A percentile compares a stretch with the other conserved stretches of the same genome.
These are phyloP conservation scores for Hippocampus abdominalis DNA, from an alignment of 2,113 vertebrate genomes.

Conservation along the genomic window DNA sequence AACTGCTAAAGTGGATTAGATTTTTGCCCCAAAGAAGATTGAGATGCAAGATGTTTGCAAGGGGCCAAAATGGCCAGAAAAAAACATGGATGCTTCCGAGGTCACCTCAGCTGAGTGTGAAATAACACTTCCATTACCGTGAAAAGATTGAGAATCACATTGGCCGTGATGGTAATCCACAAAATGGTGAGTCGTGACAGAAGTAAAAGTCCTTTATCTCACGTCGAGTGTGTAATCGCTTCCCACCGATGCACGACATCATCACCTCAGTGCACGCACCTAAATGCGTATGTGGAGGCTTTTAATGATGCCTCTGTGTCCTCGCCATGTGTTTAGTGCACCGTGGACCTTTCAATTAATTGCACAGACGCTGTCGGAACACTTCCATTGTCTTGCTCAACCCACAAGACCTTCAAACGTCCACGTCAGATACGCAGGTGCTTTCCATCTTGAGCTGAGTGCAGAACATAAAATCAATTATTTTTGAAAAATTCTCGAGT, in stretches of 20 bases:
- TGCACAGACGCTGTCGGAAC: slow-evolving; percentile 25
- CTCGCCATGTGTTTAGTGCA: slow-evolving; percentile 43
- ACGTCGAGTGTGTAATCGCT: slow-evolving; percentile 39
- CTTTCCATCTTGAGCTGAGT: neutral
- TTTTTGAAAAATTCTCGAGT: neutral
- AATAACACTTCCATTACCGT: slow-evolving; percentile 9
- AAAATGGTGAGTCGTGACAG: slow-evolving; percentile 21
- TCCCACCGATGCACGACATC: slow-evolving; percentile 18
- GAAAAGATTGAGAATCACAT: slow-evolving; percentile 1
- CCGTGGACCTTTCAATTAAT: slow-evolving; percentile 46
- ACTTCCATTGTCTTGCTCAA: slow-evolving; percentile 42
- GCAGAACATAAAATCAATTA: neutral
- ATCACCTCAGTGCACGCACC: neutral
- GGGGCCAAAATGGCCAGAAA: slow-evolving; percentile 12
- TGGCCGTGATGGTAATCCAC: slow-evolving; percentile 23
- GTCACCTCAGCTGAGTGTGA: slow-evolving; percentile 25
- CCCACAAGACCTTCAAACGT: slow-evolving; percentile 9
- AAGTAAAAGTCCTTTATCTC: slow-evolving; percentile 38
- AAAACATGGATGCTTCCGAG: slow-evolving; percentile 10
- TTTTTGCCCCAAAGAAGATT: slow-evolving; percentile 17
- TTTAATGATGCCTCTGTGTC: slow-evolving; percentile 48
- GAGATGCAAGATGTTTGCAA: slow-evolving; percentile 7
- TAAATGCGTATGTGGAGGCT: slow-evolving; percentile 4
- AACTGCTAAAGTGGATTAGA: slow-evolving; percentile 45
- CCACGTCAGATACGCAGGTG: slow-evolving; percentile 17